Evolutionary conservation across 1,140 invertebrate species (phyloP).

Genomic region (Hermatobates lingyangjiaoensis): DNA sequence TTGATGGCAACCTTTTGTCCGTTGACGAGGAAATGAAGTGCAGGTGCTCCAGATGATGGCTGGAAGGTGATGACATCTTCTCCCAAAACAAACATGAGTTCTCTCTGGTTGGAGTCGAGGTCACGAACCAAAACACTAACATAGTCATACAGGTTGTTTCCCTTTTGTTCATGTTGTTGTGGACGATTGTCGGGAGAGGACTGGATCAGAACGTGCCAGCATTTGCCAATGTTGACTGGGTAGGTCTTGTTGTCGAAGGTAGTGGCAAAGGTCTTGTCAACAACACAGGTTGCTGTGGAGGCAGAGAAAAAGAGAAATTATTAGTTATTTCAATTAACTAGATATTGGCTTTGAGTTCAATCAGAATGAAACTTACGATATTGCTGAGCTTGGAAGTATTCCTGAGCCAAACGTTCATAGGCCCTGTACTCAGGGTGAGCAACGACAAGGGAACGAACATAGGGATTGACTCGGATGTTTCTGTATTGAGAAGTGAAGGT

Average conservation of each 20-base stretch:
- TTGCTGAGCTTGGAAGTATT: constrained; percentile 21
- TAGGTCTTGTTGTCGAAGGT: constrained; percentile 41
- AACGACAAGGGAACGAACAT: constrained; percentile 22
- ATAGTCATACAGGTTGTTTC: constrained; percentile 16
- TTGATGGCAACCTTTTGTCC: constrained; percentile 19
- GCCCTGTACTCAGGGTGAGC: constrained; percentile 25
- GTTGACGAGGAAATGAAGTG: constrained; percentile 22
- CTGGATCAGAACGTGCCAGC: constrained; percentile 40
- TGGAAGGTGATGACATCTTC: constrained; percentile 19
- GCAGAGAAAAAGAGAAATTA: neutral
- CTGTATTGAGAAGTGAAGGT: constrained; percentile 23
- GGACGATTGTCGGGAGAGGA: constrained; percentile 25
- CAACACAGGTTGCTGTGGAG: constrained; percentile 32
- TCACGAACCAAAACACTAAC: constrained; percentile 25
- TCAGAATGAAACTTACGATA: constrained; percentile 25
- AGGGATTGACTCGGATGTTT: constrained; percentile 23
- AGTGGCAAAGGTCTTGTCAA: constrained; percentile 31
- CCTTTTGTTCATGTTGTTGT: constrained; percentile 16
- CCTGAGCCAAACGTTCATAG: constrained; percentile 23
- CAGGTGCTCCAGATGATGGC: constrained; percentile 16
- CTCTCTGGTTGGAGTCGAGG: constrained; percentile 19
- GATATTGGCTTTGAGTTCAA: neutral
- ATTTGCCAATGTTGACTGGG: constrained; percentile 29
- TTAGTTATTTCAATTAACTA: neutral
- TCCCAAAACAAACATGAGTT: constrained; percentile 24